Base-by-base conservation (phyloP, 2,888 invertebrate species). In the Standfussiana lucernea region DNA sequence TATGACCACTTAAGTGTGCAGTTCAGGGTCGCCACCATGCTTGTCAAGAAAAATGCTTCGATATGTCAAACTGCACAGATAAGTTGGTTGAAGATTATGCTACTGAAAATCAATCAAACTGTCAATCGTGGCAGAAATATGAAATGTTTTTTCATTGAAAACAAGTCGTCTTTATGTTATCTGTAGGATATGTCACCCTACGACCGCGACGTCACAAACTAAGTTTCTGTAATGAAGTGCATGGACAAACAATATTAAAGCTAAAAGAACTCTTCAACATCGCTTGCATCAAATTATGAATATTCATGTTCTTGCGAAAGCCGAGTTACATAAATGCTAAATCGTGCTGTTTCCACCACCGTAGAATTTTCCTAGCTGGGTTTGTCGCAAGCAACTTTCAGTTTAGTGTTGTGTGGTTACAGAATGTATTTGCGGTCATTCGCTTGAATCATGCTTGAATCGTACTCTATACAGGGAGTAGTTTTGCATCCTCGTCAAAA, bases 271-370 rank as follows among this genome's bases (percentile, higher is more conserved):
- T 64, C 77, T 77, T 75, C 40, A 50, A 28, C 64, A 64, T 62
- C n/a, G 64, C 32, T 61, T 62, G 77, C 61, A 42, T 24, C 6
- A n/a, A 64, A 35, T 18, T 0, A 42, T 77, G 50, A 77, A 77
- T 77, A 77, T 75, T 50, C 77, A 77, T 65, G 50, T 18, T 77
- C 15, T 24, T 35, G 42, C 28, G 28, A 77, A 42, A 77, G 50
- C 3, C 2, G 40, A 28, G 40, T 77, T 42, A 50, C 47, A 75
- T 75, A 2, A 40, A 61, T 47, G 28, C 28, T 47, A 40, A 75
- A 45, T 28, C 11, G 24, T 76, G 24, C 37, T 8, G 13, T 75
- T 75, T 45, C 37, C 28, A 42, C 35, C 21, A 2, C 21, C 21
- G 8, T n/a, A 28, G 8, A 40, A 24, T 56, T 45, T 74, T 45